These are phyloP conservation scores for Nylanderia fulva DNA, from an alignment of 1,140 invertebrate genomes.

Conservation along the genomic window DNA sequence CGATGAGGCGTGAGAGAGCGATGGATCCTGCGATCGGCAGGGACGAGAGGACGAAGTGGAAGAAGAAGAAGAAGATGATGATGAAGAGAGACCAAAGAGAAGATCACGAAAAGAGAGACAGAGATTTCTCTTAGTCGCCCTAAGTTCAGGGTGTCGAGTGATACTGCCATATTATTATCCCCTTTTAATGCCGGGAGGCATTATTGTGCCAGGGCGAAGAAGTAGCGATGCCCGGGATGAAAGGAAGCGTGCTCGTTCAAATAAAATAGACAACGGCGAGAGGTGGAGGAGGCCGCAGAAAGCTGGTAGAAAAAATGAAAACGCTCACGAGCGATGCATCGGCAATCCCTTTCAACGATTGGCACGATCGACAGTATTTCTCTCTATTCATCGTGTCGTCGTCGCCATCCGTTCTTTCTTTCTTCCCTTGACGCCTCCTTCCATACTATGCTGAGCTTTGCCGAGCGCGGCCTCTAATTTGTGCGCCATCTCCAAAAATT, in stretches of 20 bases:
- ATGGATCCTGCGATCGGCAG: constrained; percentile 23
- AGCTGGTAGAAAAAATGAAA: constrained; percentile 51
- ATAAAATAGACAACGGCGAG: constrained; percentile 59
- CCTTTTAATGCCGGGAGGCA: constrained; percentile 61
- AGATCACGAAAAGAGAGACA: constrained; percentile 13
- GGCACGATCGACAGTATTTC: constrained; percentile 4
- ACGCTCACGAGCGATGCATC: constrained; percentile 37
- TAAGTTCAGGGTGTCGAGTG: constrained; percentile 64
- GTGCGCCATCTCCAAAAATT: constrained; percentile 42
- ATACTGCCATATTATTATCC: constrained; percentile 68
- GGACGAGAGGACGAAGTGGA: neutral
- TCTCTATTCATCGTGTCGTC: constrained; percentile 50
- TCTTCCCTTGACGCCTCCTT: neutral
- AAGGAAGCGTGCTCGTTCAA: constrained; percentile 72
- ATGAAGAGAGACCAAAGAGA: neutral
- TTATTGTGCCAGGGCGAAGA: constrained; percentile 59
- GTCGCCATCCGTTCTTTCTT: neutral
- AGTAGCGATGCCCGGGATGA: constrained; percentile 57
- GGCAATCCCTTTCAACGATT: constrained; percentile 42
- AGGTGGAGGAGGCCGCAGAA: constrained; percentile 5
- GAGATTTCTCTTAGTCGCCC: constrained; percentile 48
- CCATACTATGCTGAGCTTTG: constrained; percentile 16
- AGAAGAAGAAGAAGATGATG: constrained; percentile 5
- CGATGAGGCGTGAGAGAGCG: constrained; percentile 53
- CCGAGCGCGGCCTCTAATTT: constrained; percentile 51